Evolutionary conservation across 2,113 vertebrate species (phyloP).

Genomic region (Dicaeum eximium): DNA sequence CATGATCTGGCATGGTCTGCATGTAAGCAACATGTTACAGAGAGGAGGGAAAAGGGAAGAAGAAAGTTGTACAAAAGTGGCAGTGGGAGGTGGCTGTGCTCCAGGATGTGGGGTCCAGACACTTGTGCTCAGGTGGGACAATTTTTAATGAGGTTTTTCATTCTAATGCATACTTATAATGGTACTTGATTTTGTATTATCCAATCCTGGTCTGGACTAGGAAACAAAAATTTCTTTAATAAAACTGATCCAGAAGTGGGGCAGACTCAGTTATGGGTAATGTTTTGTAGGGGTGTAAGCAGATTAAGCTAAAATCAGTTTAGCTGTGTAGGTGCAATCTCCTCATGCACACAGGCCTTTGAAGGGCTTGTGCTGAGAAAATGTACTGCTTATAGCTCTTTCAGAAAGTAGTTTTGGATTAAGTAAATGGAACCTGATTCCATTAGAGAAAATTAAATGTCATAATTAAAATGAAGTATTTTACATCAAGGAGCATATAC

Average conservation of each 20-base stretch:
- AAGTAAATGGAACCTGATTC: constrained; percentile 37
- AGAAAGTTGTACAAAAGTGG: background rate
- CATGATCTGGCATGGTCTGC: background rate
- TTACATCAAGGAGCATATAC: constrained; percentile 44
- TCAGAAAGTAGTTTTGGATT: constrained; percentile 19
- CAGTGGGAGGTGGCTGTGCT: background rate
- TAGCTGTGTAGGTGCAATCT: background rate
- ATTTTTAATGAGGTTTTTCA: background rate
- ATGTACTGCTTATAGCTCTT: background rate
- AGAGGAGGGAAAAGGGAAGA: background rate
- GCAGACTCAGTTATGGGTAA: background rate
- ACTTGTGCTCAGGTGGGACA: background rate
- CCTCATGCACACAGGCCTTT: background rate
- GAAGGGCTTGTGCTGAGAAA: constrained; percentile 1
- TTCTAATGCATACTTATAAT: background rate
- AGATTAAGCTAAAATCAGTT: constrained; percentile 24
- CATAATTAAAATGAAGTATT: constrained; percentile 58
- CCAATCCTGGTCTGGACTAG: background rate
- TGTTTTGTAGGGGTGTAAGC: background rate
- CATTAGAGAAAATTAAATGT: constrained; percentile 48
- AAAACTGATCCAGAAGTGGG: background rate
- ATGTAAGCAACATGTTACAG: rapidly evolving
- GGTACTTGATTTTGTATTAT: background rate
- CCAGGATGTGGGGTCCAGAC: background rate
- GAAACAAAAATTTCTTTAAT: background rate